These are phyloP conservation scores for Tinea semifulvella DNA, from an alignment of 2,888 invertebrate species.

Conservation along the genomic window DNA sequence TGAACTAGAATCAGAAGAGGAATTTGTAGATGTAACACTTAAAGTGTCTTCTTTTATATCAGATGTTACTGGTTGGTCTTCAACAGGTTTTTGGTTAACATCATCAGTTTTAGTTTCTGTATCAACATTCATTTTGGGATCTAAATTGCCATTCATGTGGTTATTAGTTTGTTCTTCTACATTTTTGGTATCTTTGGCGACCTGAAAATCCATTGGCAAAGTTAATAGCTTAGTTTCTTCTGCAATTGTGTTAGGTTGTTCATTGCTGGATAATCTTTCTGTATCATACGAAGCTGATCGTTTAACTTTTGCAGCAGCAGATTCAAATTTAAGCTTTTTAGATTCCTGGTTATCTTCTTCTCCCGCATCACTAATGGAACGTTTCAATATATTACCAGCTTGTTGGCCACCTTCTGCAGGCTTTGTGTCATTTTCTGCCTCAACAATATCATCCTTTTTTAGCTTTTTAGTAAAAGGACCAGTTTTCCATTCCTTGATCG, in stretches of 20 bases:
- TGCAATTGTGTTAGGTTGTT: background rate
- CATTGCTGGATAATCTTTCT: conserved; percentile 36
- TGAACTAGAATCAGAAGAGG: conserved; percentile 64
- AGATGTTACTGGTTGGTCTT: conserved; percentile 18
- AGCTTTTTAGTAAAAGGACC: conserved; percentile 48
- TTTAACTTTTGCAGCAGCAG: conserved; percentile 52
- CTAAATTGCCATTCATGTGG: background rate
- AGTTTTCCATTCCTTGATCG: conserved; percentile 58
- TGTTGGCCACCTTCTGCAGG: conserved; percentile 28
- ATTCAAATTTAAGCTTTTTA: conserved; percentile 47
- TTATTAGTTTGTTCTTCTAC: conserved; percentile 20
- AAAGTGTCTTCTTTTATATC: conserved; percentile 38
- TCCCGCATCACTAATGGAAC: conserved; percentile 56
- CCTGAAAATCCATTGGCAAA: conserved; percentile 16
- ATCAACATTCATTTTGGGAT: conserved; percentile 13
- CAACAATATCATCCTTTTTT: conserved; percentile 31
- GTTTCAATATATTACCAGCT: conserved; percentile 55
- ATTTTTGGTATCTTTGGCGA: conserved; percentile 3
- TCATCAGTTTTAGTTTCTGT: conserved; percentile 20
- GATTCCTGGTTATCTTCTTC: conserved; percentile 51
- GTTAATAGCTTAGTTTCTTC: background rate
- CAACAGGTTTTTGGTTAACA: conserved; percentile 18
- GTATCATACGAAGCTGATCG: conserved; percentile 57
- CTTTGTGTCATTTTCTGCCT: conserved; percentile 32
- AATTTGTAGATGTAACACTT: conserved; percentile 44